Conservation (phyloP, 2,797 vertebrate genomes). For the Diceros bicornis region DNA sequence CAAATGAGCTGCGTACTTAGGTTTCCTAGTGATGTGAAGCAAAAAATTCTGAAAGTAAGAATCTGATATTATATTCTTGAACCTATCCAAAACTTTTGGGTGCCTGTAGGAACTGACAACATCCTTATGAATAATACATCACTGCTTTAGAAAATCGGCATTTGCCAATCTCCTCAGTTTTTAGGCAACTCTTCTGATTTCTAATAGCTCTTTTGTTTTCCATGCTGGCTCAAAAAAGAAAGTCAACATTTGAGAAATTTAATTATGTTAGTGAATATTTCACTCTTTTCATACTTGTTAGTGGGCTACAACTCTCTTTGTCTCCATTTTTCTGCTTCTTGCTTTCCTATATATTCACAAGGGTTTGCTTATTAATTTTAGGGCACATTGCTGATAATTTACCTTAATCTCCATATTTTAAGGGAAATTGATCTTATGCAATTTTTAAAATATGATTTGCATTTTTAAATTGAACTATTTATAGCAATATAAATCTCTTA, state of each 20-base stretch:
- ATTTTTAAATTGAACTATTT: background rate
- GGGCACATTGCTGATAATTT: background rate
- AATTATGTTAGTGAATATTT: background rate
- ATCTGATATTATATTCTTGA: background rate
- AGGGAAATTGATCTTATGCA: background rate
- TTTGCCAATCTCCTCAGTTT: background rate
- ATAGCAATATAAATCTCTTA: background rate
- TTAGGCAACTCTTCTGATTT: background rate
- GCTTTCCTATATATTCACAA: background rate
- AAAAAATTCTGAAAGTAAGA: background rate
- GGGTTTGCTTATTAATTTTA: background rate
- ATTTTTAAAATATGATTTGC: background rate
- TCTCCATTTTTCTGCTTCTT: background rate
- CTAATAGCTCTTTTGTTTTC: background rate
- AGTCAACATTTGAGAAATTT: background rate
- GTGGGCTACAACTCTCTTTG: background rate
- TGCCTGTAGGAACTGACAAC: background rate
- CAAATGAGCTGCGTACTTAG: background rate
- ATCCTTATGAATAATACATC: background rate
- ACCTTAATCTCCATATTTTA: background rate
- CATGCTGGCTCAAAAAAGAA: background rate
- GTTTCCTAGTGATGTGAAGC: background rate
- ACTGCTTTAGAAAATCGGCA: background rate
- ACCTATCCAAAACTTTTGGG: background rate
- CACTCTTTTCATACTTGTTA: background rate